A percentile compares a stretch with the other conserved stretches of the same genome.
These are phyloP conservation scores for Lacerta bilineata DNA, from an alignment of 2,797 vertebrate species.

Conservation along the genomic window DNA sequence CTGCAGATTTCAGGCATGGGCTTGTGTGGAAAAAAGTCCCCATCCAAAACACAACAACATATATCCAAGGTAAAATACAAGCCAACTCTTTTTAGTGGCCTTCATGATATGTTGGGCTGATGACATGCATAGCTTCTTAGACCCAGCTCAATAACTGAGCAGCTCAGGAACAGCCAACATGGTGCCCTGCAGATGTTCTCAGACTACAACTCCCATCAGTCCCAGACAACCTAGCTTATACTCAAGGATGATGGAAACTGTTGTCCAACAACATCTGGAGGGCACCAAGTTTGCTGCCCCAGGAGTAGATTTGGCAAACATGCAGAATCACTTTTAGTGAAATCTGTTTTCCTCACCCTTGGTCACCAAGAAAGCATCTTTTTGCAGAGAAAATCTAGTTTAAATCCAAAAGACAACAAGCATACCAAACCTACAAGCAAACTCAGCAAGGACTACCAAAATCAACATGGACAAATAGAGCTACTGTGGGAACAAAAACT, in stretches of 20 bases:
- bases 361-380: not conserved
- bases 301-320: not conserved
- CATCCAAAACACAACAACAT: slow-evolving; percentile 56
- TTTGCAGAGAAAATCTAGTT: not conserved
- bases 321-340: not conserved
- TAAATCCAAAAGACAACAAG: not conserved
- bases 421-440: not conserved
- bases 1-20: not conserved
- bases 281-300: too few species aligned
- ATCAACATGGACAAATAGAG: not conserved
- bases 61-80: slow-evolving; percentile 78
- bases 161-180: too few species aligned
- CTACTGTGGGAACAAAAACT: not conserved
- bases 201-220: too few species aligned
- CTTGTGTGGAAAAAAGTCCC: slow-evolving; percentile 79
- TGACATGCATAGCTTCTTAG: not conserved
- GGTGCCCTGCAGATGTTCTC: too few species aligned
- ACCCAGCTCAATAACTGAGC: not conserved
- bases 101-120: not conserved
- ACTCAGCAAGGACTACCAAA: not conserved
- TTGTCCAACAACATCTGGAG: too few species aligned
- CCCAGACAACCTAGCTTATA: too few species aligned
- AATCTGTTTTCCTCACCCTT: not conserved
- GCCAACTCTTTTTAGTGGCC: accelerated
- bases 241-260: too few species aligned